These are phyloP conservation scores for Helicoverpa zea DNA, from an alignment of 1,140 invertebrate species.

Conservation along the genomic window DNA sequence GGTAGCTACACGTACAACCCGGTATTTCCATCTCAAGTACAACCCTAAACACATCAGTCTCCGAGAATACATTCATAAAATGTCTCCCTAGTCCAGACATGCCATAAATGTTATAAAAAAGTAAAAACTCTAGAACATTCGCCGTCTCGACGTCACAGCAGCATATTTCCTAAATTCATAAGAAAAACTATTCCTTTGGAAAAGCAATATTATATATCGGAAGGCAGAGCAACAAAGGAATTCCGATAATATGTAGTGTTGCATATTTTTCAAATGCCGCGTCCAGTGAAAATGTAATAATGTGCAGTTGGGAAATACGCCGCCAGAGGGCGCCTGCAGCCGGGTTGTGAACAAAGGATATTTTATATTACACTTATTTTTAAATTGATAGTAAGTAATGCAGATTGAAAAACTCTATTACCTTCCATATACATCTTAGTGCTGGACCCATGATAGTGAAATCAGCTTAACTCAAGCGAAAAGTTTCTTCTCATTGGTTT, in stretches of 20 bases:
- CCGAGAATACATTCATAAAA: neutral
- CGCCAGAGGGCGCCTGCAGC: slow-evolving; percentile 29
- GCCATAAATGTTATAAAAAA: neutral
- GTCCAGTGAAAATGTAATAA: slow-evolving; percentile 74
- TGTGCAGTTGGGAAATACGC: slow-evolving; percentile 27
- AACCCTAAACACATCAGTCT: no score
- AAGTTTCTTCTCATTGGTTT: no score
- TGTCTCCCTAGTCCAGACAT: neutral
- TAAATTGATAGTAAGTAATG: slow-evolving; percentile 31
- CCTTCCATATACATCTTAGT: no score
- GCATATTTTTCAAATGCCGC: slow-evolving; percentile 68
- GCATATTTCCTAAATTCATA: neutral
- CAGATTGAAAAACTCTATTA: neutral
- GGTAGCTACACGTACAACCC: no score
- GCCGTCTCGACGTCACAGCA: neutral
- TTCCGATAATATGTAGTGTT: slow-evolving; percentile 42
- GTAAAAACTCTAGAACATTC: no score
- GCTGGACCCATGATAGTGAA: no score
- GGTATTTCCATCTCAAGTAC: no score
- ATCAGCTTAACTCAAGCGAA: no score
- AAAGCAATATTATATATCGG: slow-evolving; percentile 12
- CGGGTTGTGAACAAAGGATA: neutral
- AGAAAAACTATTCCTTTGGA: neutral
- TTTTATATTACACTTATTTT: slow-evolving; percentile 11
- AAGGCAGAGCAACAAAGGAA: neutral